Base-by-base conservation (phyloP, 2,113 vertebrate species). In the Oncorhynchus mykiss region DNA sequence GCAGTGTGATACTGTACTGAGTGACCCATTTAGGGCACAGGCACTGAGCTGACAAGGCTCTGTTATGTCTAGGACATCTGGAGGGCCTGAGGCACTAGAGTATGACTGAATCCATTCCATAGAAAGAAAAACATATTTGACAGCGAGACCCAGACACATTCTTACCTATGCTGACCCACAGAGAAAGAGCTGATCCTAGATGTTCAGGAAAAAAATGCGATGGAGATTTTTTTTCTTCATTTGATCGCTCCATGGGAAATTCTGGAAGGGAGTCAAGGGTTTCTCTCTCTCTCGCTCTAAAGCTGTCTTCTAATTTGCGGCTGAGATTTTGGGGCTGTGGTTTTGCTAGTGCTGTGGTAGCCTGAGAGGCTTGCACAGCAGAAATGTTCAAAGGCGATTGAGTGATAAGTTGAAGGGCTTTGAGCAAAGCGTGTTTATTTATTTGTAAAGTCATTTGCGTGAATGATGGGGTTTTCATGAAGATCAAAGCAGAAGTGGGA, bases 11-110 rank as follows among this genome's bases (percentile, higher is more conserved):
- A 90, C 90, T 78, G 81, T 88, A 86, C 79, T 87, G 88, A 84
- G 83, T 89, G 90, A 93, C 92, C 91, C 89, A 88, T 90, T 92
- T 91, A 90, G 82, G 89, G 87, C 81, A 71, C 79, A 68, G 81
- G 82, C 85, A 75, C 82, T 71, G 87, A 82, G 83, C 87, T 89
- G 81, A 88, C 88, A 90, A 84, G 85, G 84, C 78, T 79, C 89
- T 91, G 91, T 88, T 91, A 90, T 91, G 88, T 86, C 84, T 87
- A 18, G 87, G 86, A 88, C 88, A 89, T 90, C 88, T 91, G 89
- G 87, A 87, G 78, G 77, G 75, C 85, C 75, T 45, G 78, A 81
- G 78, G 64, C 64, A 48, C 80, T 79, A 74, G 68, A 82, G 71
- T 68, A 62, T 62, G 59, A 24, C 59, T 62, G 59, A 62, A 22